phyloP scores from a whole-genome alignment of 2,113 vertebrate genomes.

The Xenopus laevis region DNA sequence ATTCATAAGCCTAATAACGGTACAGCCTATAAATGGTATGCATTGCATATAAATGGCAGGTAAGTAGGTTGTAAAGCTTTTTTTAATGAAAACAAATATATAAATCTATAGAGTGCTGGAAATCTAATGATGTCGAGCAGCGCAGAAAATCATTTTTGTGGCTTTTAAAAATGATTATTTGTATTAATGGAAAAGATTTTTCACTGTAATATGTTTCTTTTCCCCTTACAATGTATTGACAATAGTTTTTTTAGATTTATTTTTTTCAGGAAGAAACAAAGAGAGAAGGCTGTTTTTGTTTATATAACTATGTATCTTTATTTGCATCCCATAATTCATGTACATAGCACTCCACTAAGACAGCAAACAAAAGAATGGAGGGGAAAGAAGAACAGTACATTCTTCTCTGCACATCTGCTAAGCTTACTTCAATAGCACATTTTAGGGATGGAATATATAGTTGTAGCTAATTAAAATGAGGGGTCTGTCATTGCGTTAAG shows the following conservation, averaged over 20 bases:
- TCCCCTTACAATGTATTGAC: neutral
- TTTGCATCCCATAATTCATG: neutral
- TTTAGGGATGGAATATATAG: no score
- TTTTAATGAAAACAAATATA: conserved; percentile 6
- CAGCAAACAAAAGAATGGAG: neutral
- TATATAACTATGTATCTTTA: no score
- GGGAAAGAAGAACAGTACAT: neutral
- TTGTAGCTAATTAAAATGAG: no score
- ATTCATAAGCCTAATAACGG: neutral
- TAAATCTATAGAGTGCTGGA: neutral
- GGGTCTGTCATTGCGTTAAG: no score
- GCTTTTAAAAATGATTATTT: conserved; percentile 3
- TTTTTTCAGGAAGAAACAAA: no score
- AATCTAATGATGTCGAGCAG: neutral
- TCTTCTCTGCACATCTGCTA: neutral
- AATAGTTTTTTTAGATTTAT: neutral
- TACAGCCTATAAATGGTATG: neutral
- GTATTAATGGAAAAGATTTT: conserved; percentile 2
- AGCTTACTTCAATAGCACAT: no score
- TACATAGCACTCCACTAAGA: neutral
- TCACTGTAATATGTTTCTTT: neutral
- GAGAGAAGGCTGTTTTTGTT: no score
- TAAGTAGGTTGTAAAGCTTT: neutral
- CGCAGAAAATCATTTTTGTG: neutral
- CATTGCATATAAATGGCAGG: conserved; percentile 4